Percentiles rank a stretch among this genome's conserved stretches.
Conservation (phyloP, 2,797 vertebrate genomes). For the Cuniculus paca region DNA sequence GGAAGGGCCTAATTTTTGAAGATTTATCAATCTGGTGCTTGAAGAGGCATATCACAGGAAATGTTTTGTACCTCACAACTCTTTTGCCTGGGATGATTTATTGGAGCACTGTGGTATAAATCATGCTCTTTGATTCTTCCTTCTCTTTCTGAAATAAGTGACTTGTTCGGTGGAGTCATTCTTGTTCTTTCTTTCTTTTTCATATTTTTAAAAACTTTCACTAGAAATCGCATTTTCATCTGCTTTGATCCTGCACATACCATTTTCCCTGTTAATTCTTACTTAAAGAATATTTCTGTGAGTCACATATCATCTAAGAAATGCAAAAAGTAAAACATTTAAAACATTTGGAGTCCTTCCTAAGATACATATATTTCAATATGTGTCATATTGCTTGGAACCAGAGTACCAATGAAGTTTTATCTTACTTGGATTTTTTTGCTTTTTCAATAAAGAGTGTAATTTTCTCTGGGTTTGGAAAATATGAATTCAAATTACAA, state of each 20-base stretch:
- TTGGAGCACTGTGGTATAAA: constrained; percentile 75
- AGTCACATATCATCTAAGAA: background rate
- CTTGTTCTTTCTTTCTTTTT: background rate
- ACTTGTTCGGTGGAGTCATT: constrained; percentile 45
- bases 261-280: constrained; percentile 29
- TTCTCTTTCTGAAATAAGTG: constrained; percentile 74
- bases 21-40: constrained; percentile 82
- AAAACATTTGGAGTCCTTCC: background rate
- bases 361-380: constrained; percentile 40
- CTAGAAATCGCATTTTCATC: constrained; percentile 52
- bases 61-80: constrained; percentile 79
- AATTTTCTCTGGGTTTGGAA: constrained; percentile 51
- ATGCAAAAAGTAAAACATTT: constrained; percentile 14
- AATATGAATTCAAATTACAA: constrained; percentile 71
- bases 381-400: background rate
- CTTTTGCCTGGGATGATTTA: constrained; percentile 79
- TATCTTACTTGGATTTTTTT: constrained; percentile 50
- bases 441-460: background rate
- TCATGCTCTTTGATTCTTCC: constrained; percentile 71
- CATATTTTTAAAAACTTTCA: background rate
- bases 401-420: constrained; percentile 22
- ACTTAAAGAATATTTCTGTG: constrained; percentile 37
- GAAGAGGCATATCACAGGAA: constrained; percentile 83
- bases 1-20: constrained; percentile 82
- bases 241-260: background rate